Evolutionary conservation across 2,113 vertebrate genomes (phyloP).

Genomic region (Drymodes brunneopygia): DNA sequence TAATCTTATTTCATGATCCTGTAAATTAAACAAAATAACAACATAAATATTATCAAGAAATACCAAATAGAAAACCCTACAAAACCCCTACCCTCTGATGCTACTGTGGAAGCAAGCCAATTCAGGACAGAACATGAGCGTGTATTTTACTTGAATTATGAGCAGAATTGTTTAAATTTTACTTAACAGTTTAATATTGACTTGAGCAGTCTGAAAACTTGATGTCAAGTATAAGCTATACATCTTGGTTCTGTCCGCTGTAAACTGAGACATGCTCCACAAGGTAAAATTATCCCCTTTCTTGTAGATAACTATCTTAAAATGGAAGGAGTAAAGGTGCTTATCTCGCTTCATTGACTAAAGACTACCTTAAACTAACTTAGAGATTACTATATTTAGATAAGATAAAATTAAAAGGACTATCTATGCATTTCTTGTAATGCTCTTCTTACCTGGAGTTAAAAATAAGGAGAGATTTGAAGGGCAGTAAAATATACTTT

Average conservation of each 20-base stretch:
- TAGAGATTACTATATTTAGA: background rate
- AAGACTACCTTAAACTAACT: constrained; percentile 37
- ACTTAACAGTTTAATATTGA: background rate
- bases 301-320: background rate
- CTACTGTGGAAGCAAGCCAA: background rate
- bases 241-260: background rate
- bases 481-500: background rate
- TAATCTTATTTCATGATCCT: background rate
- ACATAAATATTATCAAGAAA: background rate
- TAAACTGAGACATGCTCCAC: background rate
- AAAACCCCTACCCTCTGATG: background rate
- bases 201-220: background rate
- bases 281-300: background rate
- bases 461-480: background rate
- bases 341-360: constrained; percentile 16
- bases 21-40: background rate
- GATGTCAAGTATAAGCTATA: background rate
- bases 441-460: background rate
- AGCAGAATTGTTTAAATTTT: background rate
- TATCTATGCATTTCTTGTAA: background rate
- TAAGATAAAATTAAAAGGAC: constrained; percentile 37
- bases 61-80: background rate
- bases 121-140: background rate
- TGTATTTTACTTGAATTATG: background rate
- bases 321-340: constrained; percentile 14